A percentile compares a stretch with the other conserved stretches of the same genome.
These are phyloP conservation scores for Amphiprion ocellaris DNA, from an alignment of 2,113 vertebrate species.

Conservation along the genomic window DNA sequence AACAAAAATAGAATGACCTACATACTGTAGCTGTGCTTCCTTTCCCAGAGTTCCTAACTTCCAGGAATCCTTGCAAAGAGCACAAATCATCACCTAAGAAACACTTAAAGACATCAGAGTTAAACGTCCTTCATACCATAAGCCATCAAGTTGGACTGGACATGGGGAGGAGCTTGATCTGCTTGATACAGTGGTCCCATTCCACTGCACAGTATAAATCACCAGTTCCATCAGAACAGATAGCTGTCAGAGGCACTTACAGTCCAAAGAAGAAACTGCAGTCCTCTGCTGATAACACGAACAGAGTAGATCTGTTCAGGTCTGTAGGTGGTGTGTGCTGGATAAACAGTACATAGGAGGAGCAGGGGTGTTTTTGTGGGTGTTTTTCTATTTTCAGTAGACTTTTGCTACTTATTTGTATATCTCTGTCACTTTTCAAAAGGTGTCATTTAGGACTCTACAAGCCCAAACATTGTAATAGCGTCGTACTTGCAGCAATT, in stretches of 20 bases:
- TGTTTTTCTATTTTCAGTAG: no score
- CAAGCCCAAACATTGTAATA: not conserved
- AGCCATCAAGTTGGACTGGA: not conserved
- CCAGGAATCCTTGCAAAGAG: not conserved
- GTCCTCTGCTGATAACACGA: slow-evolving; percentile 11
- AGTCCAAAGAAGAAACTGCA: slow-evolving; percentile 6
- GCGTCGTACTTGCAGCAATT: no score
- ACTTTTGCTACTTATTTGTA: no score
- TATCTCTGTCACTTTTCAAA: not conserved
- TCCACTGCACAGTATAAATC: slow-evolving; percentile 20
- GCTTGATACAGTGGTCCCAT: slow-evolving; percentile 12
- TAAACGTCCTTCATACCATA: slow-evolving; percentile 18
- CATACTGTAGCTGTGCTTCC: no score
- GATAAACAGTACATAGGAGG: not conserved
- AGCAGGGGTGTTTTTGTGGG: not conserved
- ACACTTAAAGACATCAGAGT: slow-evolving; percentile 4
- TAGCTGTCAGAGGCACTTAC: not conserved
- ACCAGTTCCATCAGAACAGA: slow-evolving; percentile 23
- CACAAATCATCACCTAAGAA: not conserved
- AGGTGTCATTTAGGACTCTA: not conserved
- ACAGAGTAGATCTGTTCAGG: not conserved
- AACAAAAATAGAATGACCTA: no score
- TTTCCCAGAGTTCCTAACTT: not conserved
- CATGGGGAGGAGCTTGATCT: not conserved
- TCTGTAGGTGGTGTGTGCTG: not conserved